Conservation (phyloP, 2,113 vertebrate species). For the Strigops habroptila region DNA sequence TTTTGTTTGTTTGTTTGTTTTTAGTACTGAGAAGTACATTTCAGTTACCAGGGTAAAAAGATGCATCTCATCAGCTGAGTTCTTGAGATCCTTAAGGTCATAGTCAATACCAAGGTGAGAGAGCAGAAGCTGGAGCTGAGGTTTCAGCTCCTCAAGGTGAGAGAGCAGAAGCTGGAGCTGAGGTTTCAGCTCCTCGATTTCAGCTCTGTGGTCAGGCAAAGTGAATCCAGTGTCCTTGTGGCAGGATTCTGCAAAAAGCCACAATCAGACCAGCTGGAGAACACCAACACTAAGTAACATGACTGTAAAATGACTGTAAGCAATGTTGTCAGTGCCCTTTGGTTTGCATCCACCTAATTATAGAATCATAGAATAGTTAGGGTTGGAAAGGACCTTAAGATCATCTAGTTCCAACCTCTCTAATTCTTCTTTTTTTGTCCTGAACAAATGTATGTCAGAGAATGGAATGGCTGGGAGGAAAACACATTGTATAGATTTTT, state of each 20-base stretch:
- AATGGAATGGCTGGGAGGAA: background rate
- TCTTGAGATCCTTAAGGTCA: constrained; percentile 55
- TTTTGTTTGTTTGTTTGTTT: background rate
- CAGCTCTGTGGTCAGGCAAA: constrained; percentile 48
- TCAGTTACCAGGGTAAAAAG: constrained; percentile 68
- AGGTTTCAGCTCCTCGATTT: constrained; percentile 63
- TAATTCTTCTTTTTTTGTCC: background rate
- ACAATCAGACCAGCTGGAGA: background rate
- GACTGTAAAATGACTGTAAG: background rate
- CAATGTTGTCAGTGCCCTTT: background rate
- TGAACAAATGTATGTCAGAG: background rate
- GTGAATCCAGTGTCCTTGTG: background rate
- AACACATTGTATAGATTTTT: background rate
- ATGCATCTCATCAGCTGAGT: constrained; percentile 68
- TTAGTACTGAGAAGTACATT: background rate
- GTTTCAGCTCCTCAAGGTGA: constrained; percentile 69
- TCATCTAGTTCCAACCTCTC: background rate
- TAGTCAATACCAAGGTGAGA: constrained; percentile 64
- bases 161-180: constrained; percentile 69
- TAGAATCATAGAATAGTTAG: background rate
- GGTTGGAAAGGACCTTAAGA: background rate
- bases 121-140: constrained; percentile 69
- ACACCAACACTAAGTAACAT: background rate
- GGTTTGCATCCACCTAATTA: background rate
- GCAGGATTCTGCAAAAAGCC: constrained; percentile 17